Evolutionary conservation across 2,113 vertebrate species (phyloP).

Genomic region (Illadopsis cleaveri): DNA sequence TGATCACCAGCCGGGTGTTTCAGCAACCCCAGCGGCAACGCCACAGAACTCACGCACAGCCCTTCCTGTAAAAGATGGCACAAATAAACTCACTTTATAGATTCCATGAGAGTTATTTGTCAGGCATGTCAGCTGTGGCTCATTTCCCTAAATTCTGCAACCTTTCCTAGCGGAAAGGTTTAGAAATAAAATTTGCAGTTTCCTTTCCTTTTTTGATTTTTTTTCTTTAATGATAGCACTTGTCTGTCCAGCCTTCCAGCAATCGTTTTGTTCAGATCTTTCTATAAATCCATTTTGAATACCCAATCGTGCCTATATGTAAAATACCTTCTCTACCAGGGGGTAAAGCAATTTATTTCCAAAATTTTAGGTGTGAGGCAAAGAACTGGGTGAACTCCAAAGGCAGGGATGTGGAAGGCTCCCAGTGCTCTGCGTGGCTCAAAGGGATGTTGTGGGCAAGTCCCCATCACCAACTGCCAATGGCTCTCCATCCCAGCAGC

Average conservation of each 20-base stretch:
- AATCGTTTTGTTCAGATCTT: neutral
- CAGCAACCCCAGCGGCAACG: conserved; percentile 5
- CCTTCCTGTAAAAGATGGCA: conserved; percentile 48
- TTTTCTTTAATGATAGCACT: neutral
- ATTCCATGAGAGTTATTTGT: conserved; percentile 35
- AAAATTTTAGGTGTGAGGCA: neutral
- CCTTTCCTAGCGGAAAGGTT: conserved; percentile 17
- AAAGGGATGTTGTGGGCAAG: neutral
- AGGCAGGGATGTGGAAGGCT: neutral
- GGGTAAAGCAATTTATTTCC: neutral
- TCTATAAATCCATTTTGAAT: neutral
- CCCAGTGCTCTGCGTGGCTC: neutral
- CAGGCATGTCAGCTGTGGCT: conserved; percentile 25
- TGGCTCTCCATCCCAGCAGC: conserved; percentile 10
- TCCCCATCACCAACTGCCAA: neutral
- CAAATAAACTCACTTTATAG: conserved; percentile 29
- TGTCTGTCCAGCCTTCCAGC: neutral
- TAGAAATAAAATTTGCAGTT: conserved; percentile 11
- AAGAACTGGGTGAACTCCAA: neutral
- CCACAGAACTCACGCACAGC: neutral
- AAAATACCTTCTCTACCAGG: neutral
- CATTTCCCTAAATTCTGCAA: conserved; percentile 10
- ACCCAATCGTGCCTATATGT: neutral
- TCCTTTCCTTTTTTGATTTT: neutral
- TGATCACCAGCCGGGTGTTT: conserved; percentile 47